Evolutionary conservation across 2,797 vertebrate genomes (phyloP), one percentile per base, ranked within the genome.

Genomic region (Fistularia commersonii): DNA sequence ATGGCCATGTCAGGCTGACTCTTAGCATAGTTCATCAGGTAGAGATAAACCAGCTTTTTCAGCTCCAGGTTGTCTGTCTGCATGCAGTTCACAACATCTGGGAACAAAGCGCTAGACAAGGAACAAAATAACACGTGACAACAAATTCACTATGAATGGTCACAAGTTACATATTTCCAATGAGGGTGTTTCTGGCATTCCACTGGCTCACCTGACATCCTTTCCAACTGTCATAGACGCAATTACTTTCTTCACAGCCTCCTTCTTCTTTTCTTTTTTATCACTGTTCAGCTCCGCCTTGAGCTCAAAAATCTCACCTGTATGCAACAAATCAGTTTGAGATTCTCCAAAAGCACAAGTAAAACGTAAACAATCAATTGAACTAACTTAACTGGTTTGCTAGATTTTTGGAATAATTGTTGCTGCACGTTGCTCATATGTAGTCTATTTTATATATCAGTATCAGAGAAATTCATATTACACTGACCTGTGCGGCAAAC

Each of bases 241-340:
- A 0, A 99, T 99, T 81, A 99, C 97, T 84, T 98, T 99, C 88
- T 99, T 99, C 73, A 99, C 96, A 0, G 97, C 96, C 76, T 99
- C 97, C 72, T 98, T 98, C 84, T 99, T 98, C 90, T 98, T 98
- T 85, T 99, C 97, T 66, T 99, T 98, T 87, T 98, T 99, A 84
- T 99, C 96, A 1, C 96, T 99, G 89, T 98, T 98, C 37, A 99
- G 91, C 76, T 99, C 97, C 0, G 96, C 97, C 79, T 98, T 99
- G 76, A 98, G 90, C 84, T 98, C 95, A 74, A 98, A 99, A 69
- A 99, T 99, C 89, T 98, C 96, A 51, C 97, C 97, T 99, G 77
- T 11, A 72, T 37, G 36, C 15, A 23, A 51, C 6, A 12, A 14
- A 41, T 7, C 8, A 13, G 9, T 11, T 3, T 9, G 37, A 11